Base-by-base conservation (phyloP, 2,113 vertebrate species). In the Brachyistius frenatus region DNA sequence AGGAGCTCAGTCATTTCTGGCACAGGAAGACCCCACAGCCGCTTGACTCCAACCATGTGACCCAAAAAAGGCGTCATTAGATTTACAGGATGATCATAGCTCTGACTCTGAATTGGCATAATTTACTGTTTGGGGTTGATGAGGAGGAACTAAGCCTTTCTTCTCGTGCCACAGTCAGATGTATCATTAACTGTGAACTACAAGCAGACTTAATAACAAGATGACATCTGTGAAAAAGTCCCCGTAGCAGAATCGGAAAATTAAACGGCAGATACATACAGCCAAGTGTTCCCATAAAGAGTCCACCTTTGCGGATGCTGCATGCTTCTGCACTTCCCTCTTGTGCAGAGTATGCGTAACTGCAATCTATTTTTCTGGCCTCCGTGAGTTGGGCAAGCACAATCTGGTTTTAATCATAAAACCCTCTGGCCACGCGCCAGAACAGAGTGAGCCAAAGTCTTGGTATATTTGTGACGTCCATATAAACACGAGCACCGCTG, bases 361-460 rank as follows among this genome's bases (percentile, higher is more conserved):
- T 90, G 81, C 93, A 87, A 78, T 79, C 76, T 93, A 81, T 93
- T 94, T 94, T 93, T 93, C 86, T 85, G 47, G 33, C 65, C 63
- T 66, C 44, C 55, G 33, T 1, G 62, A 86, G 77, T 86, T 88
- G 83, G 85, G 85, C 87, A 90, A 90, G 89, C 76, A 76, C 85
- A 89, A 89, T 93, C 93, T 95, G 94, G 93, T 90, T 94, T 94
- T 88, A 93, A 94, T 95, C 93, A 94, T 91, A 92, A 91, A 90
- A 89, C 74, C 86, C 83, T 76, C 78, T 83, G 90, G 91, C 85
- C 84, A 66, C 56, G 16, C 81, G 89, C 90, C 91, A 89, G 76
- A 91, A 50, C 11, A 35, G 73, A 92, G 86, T 64, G 82, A 93
- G 74, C 83, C 73, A 86, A 92, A 86, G 87, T 82, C 87, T 84